Base-by-base conservation (phyloP, 2,888 invertebrate genomes). In the Pristionchus arcanus region DNA sequence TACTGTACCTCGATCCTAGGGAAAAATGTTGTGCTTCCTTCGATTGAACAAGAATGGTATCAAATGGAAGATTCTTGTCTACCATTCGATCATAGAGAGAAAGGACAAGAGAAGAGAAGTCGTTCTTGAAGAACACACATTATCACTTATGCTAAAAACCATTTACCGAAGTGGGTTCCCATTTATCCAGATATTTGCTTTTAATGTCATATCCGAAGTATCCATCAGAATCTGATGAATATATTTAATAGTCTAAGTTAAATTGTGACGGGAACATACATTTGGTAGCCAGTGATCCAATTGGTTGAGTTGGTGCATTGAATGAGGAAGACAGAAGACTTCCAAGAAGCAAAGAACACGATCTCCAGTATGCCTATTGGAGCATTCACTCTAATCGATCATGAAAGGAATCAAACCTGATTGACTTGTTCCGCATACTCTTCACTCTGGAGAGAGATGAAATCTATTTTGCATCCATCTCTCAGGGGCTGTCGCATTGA, bases 361-460 rank as follows among this genome's bases (percentile, higher is more conserved):
- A 87, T 87, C 87, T 68, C 87, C 87, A 87, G 53, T 87, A 87
- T n/a, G 87, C 87, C 87, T 87, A 37, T 21, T 37, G 85, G 25
- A 5, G 25, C 11, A 2, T n/a, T 81, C n/a, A 49, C n/a, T 19
- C n/a, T 11, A 15, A 25, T n/a, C 21, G 19, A 74, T 31, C 77
- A 42, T 49, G 15, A 49, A 21, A 21, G 15, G n/a, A 42, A 49
- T 11, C 15, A 19, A 13, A 89, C 89, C 77, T 89, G 37, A 42
- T 89, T 89, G 42, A 89, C 81, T 19, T 34, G 25, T n/a, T 89
- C 81, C 34, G 89, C 89, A 37, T 71, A 59, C 21, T 89, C 42
- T n/a, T 81, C 42, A 31, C 49, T 89, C 42, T 81, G 89, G 42
- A 81, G 66, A 13, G 89, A 89, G 81, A 89, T n/a, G 63, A 89